Percentiles rank a stretch among this genome's conserved stretches.
Conservation (phyloP, 2,113 vertebrate genomes). For the Aleadryas rufinucha region DNA sequence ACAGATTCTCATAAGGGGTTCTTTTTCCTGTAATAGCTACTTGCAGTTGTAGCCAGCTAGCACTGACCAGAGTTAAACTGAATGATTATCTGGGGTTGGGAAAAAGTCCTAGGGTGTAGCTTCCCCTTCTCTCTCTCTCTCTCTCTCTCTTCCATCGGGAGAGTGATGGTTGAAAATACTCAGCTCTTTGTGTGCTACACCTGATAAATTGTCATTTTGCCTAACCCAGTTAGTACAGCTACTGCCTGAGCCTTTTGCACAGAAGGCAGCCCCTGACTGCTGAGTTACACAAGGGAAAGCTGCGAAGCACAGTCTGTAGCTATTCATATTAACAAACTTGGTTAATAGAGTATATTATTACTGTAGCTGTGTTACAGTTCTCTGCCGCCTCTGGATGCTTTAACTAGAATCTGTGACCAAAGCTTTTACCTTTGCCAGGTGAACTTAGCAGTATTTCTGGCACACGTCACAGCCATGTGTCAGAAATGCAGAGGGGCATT, state of each 20-base stretch:
- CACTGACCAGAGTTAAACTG: not conserved
- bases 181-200: not conserved
- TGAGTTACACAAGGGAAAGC: not conserved
- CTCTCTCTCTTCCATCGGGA: no score
- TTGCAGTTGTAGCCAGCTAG: not conserved
- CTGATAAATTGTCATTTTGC: not conserved
- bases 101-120: not conserved
- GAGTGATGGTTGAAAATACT: not conserved
- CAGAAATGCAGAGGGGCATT: not conserved
- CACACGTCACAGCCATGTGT: not conserved
- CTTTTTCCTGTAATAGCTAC: not conserved
- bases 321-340: not conserved
- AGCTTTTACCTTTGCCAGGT: not conserved
- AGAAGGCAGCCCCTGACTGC: not conserved
- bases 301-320: not conserved
- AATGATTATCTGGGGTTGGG: not conserved
- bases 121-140: not conserved
- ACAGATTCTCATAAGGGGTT: not conserved
- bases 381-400: not conserved
- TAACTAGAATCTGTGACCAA: not conserved
- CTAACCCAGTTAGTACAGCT: not conserved
- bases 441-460: not conserved
- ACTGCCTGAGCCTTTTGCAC: not conserved
- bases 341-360: not conserved
- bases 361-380: not conserved